phyloP scores from a whole-genome alignment of 2,113 vertebrate genomes.

The Atrichornis clamosus region DNA sequence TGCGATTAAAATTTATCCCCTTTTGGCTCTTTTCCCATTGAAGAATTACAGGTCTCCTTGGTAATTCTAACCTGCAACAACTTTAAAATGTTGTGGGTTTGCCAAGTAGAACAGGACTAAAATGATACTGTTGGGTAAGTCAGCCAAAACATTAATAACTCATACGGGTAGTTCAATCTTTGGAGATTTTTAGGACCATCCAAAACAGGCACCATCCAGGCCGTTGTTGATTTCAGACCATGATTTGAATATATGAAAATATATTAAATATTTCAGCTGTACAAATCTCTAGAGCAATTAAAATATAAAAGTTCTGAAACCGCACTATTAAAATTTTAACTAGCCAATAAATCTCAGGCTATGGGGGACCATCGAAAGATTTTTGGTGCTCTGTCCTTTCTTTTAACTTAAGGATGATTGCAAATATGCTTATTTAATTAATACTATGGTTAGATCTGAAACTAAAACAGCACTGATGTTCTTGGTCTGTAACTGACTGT shows the following conservation, averaged over 20 bases:
- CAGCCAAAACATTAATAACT: background rate
- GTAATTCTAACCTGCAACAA: background rate
- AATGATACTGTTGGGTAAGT: background rate
- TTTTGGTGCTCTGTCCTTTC: slow-evolving; percentile 59
- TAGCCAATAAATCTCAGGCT: slow-evolving; percentile 71
- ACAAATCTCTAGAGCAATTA: slow-evolving; percentile 61
- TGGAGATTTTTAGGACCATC: background rate
- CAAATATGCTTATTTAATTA: slow-evolving; percentile 54
- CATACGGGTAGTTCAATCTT: background rate
- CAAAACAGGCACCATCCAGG: slow-evolving; percentile 16
- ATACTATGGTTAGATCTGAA: slow-evolving; percentile 29
- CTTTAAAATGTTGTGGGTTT: background rate
- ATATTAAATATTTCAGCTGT: slow-evolving; percentile 59
- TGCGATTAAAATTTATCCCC: background rate
- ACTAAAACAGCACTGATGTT: background rate
- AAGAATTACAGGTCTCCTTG: background rate
- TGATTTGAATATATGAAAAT: slow-evolving; percentile 65
- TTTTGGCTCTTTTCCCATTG: background rate
- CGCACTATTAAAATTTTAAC: slow-evolving; percentile 74
- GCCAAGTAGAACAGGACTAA: background rate
- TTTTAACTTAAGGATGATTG: slow-evolving; percentile 61
- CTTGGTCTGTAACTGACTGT: background rate
- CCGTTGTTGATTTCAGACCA: slow-evolving; percentile 33
- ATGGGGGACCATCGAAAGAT: slow-evolving; percentile 52
- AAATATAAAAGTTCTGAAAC: slow-evolving; percentile 68